Base-by-base conservation (phyloP, 2,113 vertebrate genomes). In the Australoheros scitulus region DNA sequence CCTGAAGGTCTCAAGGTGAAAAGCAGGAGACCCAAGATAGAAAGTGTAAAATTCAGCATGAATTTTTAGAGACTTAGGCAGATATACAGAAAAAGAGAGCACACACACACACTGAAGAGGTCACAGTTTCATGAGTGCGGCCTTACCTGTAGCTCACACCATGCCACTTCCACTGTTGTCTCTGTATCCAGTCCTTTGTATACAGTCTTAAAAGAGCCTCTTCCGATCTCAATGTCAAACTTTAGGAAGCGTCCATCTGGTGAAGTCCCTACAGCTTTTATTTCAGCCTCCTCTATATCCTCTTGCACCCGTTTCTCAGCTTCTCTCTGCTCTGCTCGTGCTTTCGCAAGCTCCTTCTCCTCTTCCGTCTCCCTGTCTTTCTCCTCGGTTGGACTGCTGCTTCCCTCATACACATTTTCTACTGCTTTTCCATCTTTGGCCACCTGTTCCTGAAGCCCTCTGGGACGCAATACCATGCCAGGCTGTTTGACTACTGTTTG, bases 171-270 rank as follows among this genome's bases (percentile, higher is more conserved):
- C 95, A 99, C 98, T 0, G 98, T 99, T 7, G 98, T 99, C 86
- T 99, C 98, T 0, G 98, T 99, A 92, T 99, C 98, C 92, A 99
- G 95, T 8, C 98, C 98, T 90, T 99, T 99, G 94, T 99, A 99
- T 22, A 99, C 98, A 0, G 98, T 99, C 96, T 99, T 99, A 91
- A 99, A 99, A 60, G 98, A 99, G 24, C 98, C 98, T 83, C 98
- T 95, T 89, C 98, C 98, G 5, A 99, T 98, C 94, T 99, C 98
- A 4, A 99, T 99, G 95, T 99, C 98, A 59, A 99, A 99, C 93
- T 99, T 99, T 8, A 99, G 95, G 89, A 99, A 99, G 85, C 98
- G 97, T 22, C 98, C 98, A 5, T 99, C 98, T 0, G 97, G 97
- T 5, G 98, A 99, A 55, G 98, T 96, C n/a, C 97, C 98, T 76